Conservation (phyloP, 2,113 vertebrate species). For the Dasyurus viverrinus region DNA sequence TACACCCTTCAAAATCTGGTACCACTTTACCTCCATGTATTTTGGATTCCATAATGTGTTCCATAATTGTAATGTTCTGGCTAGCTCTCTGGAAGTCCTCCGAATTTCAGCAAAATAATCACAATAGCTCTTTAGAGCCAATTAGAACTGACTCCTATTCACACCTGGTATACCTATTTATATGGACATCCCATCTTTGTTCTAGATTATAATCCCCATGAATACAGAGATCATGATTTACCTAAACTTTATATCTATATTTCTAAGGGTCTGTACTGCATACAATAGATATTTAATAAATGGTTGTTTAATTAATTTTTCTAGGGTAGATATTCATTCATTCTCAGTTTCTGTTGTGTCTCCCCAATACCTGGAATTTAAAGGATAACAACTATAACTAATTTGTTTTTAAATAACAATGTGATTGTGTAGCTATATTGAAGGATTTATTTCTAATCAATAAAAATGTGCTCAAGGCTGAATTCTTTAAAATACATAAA, state of each 20-base stretch:
- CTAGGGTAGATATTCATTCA: neutral
- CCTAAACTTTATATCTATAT: neutral
- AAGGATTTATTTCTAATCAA: constrained; percentile 13
- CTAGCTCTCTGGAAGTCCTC: too few species aligned
- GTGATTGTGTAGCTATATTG: constrained; percentile 5
- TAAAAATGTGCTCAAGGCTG: constrained; percentile 37
- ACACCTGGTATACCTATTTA: neutral
- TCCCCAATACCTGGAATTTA: neutral
- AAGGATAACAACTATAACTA: neutral
- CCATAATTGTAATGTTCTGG: neutral
- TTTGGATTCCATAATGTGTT: neutral
- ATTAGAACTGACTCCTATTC: neutral
- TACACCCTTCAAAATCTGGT: neutral
- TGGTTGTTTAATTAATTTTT: neutral
- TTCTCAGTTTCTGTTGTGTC: neutral
- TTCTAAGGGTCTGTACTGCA: neutral
- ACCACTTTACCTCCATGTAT: neutral
- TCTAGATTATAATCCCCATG: neutral
- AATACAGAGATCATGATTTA: neutral
- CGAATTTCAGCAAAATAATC: too few species aligned
- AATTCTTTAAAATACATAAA: neutral
- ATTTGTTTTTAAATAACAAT: constrained; percentile 27
- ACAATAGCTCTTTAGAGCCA: neutral
- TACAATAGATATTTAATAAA: neutral
- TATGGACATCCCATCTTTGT: neutral